Evolutionary conservation across 1,140 invertebrate species (phyloP).

Genomic region (Steinernema khuongi): DNA sequence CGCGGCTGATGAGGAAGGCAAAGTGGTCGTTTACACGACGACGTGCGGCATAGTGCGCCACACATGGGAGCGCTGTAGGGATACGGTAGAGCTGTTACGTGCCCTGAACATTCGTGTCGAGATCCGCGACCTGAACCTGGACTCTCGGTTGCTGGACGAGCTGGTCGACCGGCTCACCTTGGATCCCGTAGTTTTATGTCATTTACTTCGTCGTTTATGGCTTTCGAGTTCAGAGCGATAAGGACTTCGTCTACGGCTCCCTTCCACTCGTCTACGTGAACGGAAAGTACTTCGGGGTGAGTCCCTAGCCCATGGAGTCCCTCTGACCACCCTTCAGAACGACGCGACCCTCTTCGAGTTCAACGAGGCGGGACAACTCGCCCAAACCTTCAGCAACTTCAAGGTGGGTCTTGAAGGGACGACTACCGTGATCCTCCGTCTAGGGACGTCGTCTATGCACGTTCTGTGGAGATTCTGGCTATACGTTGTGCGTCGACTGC

Average conservation of each 20-base stretch:
- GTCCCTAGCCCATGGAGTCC: neutral
- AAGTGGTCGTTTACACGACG: slow-evolving; percentile 26
- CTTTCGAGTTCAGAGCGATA: slow-evolving; percentile 15
- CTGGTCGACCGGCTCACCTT: slow-evolving; percentile 18
- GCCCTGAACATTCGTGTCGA: slow-evolving; percentile 21
- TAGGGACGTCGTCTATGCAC: slow-evolving; percentile 13
- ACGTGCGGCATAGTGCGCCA: slow-evolving; percentile 18
- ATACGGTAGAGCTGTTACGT: slow-evolving; percentile 16
- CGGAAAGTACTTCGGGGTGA: slow-evolving; percentile 26
- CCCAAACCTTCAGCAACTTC: slow-evolving; percentile 15
- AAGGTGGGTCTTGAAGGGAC: no score
- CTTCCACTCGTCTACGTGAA: slow-evolving; percentile 23
- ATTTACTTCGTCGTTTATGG: neutral
- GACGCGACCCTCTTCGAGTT: slow-evolving; percentile 20
- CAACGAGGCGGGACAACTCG: slow-evolving; percentile 20
- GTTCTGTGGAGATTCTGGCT: slow-evolving; percentile 20
- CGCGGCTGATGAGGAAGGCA: neutral
- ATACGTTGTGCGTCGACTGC: slow-evolving; percentile 23
- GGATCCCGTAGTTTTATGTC: neutral
- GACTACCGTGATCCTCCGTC: neutral
- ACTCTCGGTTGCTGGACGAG: slow-evolving; percentile 3
- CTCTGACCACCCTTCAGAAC: slow-evolving; percentile 17
- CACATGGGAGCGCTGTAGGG: slow-evolving; percentile 19
- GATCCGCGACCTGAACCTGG: slow-evolving; percentile 17
- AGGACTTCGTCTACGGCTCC: slow-evolving; percentile 21